A percentile compares a stretch with the other conserved stretches of the same genome.
phyloP scores from a whole-genome alignment of 2,888 invertebrate species.

The Agrotis puta region DNA sequence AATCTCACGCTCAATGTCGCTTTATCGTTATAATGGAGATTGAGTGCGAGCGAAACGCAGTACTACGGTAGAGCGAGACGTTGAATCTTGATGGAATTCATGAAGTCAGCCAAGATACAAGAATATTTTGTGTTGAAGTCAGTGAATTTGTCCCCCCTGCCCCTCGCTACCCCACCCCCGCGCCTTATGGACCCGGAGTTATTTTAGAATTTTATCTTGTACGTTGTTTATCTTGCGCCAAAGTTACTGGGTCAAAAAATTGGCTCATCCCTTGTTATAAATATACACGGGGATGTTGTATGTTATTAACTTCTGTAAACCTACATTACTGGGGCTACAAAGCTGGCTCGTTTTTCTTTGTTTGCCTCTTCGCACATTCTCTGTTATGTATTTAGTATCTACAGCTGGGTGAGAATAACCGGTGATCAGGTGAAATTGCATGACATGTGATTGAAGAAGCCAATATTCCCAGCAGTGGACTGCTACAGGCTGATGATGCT shows the following conservation, averaged over 20 bases:
- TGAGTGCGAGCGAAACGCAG: conserved; percentile 75
- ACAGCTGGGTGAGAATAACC: not conserved
- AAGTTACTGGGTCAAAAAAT: conserved; percentile 51
- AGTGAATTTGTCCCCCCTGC: conserved; percentile 59
- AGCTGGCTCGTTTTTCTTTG: conserved; percentile 26
- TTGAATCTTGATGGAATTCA: conserved; percentile 80
- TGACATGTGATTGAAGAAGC: no score
- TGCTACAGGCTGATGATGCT: no score
- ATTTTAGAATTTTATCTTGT: conserved; percentile 58
- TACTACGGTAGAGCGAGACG: conserved; percentile 65
- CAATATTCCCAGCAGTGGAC: no score
- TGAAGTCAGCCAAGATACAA: conserved; percentile 78
- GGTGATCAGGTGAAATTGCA: no score
- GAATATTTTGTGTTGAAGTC: conserved; percentile 75
- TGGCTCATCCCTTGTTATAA: conserved; percentile 31
- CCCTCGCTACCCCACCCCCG: conserved; percentile 17
- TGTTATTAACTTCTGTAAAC: conserved; percentile 37
- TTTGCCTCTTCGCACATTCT: conserved; percentile 5
- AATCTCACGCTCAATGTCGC: conserved; percentile 88
- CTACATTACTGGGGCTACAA: not conserved
- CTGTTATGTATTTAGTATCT: not conserved
- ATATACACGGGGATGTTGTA: conserved; percentile 37
- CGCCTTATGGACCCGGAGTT: conserved; percentile 56
- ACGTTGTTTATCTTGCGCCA: conserved; percentile 48
- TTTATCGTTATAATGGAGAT: conserved; percentile 88